phyloP scores from a whole-genome alignment of 2,888 invertebrate species.

The Synanthedon vespiformis region DNA sequence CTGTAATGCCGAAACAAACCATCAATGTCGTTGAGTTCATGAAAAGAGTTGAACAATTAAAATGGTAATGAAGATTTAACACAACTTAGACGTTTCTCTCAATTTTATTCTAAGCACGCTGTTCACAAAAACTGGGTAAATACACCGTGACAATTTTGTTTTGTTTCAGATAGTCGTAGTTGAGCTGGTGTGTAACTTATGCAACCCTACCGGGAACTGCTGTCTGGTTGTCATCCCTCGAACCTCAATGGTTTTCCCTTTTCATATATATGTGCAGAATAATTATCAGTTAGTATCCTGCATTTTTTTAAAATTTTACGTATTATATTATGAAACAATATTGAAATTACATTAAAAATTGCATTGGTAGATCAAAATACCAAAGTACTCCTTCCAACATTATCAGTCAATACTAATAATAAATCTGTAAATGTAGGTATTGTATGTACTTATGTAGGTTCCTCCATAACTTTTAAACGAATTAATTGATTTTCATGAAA shows the following conservation, averaged over 20 bases:
- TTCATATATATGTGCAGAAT: too few relatives aligned
- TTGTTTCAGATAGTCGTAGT: slow-evolving; percentile 25
- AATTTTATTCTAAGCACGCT: slow-evolving; percentile 52
- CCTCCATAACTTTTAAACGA: too few relatives aligned
- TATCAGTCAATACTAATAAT: too few relatives aligned
- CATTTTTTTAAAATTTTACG: too few relatives aligned
- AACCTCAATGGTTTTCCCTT: background rate
- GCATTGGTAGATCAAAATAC: too few relatives aligned
- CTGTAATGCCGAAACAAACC: slow-evolving; percentile 66
- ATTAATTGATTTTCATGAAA: too few relatives aligned
- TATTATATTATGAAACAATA: too few relatives aligned
- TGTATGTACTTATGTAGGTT: too few relatives aligned
- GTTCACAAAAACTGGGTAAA: slow-evolving; percentile 37
- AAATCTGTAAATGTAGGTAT: too few relatives aligned
- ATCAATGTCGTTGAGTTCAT: slow-evolving; percentile 60
- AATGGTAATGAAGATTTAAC: slow-evolving; percentile 60
- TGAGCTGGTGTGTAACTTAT: slow-evolving; percentile 32
- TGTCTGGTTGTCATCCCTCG: background rate
- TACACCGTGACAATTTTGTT: slow-evolving; percentile 35
- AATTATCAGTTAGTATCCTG: too few relatives aligned
- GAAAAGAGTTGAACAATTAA: slow-evolving; percentile 60
- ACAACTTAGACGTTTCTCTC: slow-evolving; percentile 33
- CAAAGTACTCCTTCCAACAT: too few relatives aligned
- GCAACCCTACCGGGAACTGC: slow-evolving; percentile 22
- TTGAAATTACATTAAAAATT: too few relatives aligned